These are phyloP conservation scores for Platycheirus albimanus DNA, from an alignment of 2,888 invertebrate species.

Conservation along the genomic window DNA sequence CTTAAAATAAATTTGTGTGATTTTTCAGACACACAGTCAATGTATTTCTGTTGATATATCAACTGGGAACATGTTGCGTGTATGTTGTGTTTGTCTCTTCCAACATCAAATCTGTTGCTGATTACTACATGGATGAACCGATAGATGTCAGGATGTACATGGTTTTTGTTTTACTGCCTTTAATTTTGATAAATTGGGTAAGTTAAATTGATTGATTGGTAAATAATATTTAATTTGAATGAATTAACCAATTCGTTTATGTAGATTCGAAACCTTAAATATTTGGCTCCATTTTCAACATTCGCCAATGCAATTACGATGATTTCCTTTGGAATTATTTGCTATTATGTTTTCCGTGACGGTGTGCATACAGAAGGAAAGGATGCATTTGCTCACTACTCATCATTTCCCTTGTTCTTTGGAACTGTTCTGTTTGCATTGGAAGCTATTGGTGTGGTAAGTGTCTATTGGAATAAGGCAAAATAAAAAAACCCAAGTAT, in stretches of 20 bases:
- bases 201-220: no score
- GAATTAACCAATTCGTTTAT: not conserved
- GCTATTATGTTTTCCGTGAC: conserved; percentile 92
- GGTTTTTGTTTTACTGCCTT: conserved; percentile 88
- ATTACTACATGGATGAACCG: conserved; percentile 83
- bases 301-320: conserved; percentile 93
- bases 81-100: conserved; percentile 97
- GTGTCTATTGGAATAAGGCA: no score
- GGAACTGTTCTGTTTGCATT: conserved; percentile 98
- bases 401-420: conserved; percentile 94
- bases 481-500: no score
- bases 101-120: conserved; percentile 89
- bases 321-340: conserved; percentile 91
- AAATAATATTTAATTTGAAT: not conserved
- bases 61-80: conserved; percentile 97
- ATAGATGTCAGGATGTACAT: conserved; percentile 87
- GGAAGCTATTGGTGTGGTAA: conserved; percentile 96
- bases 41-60: conserved; percentile 91
- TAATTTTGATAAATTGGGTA: conserved; percentile 92
- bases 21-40: conserved; percentile 87
- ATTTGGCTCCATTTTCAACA: conserved; percentile 94
- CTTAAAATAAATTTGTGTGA: not conserved
- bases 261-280: conserved; percentile 88
- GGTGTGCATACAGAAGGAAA: conserved; percentile 86
- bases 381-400: conserved; percentile 86